Base-by-base conservation (phyloP, 2,113 vertebrate genomes). In the Raja brachyura region DNA sequence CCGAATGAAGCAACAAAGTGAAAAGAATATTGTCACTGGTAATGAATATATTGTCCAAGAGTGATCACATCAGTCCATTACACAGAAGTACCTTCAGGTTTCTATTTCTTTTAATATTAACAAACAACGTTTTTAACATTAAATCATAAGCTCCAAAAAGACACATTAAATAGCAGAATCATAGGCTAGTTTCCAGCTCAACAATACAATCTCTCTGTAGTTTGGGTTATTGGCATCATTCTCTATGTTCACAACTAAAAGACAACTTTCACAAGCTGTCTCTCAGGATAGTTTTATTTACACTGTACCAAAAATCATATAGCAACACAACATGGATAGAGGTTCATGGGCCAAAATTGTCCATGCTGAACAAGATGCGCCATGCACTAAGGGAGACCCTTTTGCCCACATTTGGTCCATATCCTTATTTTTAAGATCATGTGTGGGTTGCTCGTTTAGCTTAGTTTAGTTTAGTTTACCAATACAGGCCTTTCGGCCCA, bases 11-110 rank as follows among this genome's bases (percentile, higher is more conserved):
- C 81, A 56, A 59, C 22, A 61, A 85, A 85, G 54, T 85, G 81
- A 85, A 85, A 85, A 83, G 79, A 83, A 85, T 85, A 83, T 83
- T 83, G 79, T 83, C 79, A 83, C 48, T 83, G 20, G 79, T 56
- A 83, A 83, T 83, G 48, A 83, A 83, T 83, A 83, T 56, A 83
- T 56, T 83, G 79, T 83, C 79, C 79, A 83, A 25, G 79, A 83
- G 79, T 83, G 79, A 83, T 83, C 79, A 83, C 39, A 83, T 83
- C 79, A 56, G 79, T 54, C 79, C 79, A 83, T 83, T 83, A 83
- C 79, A 8, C 39, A 83, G 20, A 83, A 54, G 39, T 2, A 83
- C 79, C 39, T 83, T 56, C 48, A 83, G 22, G 39, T 56, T 83
- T 83, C 79, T 83, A 56, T 25, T 78, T 56, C 10, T 83, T 25